A percentile compares a stretch with the other conserved stretches of the same genome.
Conservation (phyloP, 2,888 invertebrate species). For the Drosophila subsilvestris region DNA sequence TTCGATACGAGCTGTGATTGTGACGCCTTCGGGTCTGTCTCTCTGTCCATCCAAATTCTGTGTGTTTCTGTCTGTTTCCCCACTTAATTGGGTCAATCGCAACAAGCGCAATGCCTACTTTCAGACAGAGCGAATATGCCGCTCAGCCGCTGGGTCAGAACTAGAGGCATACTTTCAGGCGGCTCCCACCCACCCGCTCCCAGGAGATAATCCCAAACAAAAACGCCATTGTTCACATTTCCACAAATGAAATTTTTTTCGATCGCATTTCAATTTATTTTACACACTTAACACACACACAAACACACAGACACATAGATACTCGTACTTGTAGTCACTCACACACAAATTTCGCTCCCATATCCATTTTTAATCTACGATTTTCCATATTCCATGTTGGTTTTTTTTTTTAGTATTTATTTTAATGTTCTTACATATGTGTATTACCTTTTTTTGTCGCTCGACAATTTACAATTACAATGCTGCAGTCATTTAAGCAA, state of each 20-base stretch:
- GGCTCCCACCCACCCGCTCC: not conserved
- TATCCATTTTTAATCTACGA: constrained; percentile 1
- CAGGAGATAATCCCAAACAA: not conserved
- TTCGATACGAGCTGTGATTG: not conserved
- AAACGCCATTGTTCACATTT: constrained; percentile 11
- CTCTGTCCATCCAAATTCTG: not conserved
- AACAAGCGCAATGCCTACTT: not conserved
- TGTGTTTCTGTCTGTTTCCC: not conserved
- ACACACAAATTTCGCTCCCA: constrained; percentile 1
- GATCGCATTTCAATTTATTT: constrained; percentile 36
- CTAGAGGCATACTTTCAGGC: constrained; percentile 25
- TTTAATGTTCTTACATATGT: constrained; percentile 28
- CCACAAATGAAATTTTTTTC: constrained; percentile 37
- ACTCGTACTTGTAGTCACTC: constrained; percentile 4
- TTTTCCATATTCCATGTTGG: constrained; percentile 11
- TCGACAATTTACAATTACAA: constrained; percentile 62
- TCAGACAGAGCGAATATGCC: too few relatives aligned
- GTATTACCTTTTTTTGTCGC: constrained; percentile 40
- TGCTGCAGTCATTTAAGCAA: constrained; percentile 62
- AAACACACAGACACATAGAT: constrained; percentile 22
- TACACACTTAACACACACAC: constrained; percentile 19
- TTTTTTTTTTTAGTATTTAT: constrained; percentile 15
- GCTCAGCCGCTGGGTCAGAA: not conserved
- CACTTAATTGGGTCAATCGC: constrained; percentile 30
- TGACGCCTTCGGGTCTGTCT: too few relatives aligned